phyloP scores from a whole-genome alignment of 1,140 invertebrate genomes.

The honey bee (Apis mellifera) region Amel_HAv3.1 CM009936.2:2307001-2307500 shows the following conservation, averaged over 20 bases:
- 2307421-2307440: too few relatives aligned
- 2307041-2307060: conserved; percentile 83
- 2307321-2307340: neutral
- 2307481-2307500: too few relatives aligned
- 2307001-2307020: conserved; percentile 64
- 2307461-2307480: too few relatives aligned
- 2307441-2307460: too few relatives aligned
- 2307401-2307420: too few relatives aligned
- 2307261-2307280: neutral
- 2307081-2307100: conserved; percentile 12
- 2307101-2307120: too few relatives aligned
- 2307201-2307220: too few relatives aligned
- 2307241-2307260: neutral
- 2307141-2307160: neutral
- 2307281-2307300: neutral
- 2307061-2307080: conserved; percentile 80
- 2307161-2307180: neutral
- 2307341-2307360: too few relatives aligned
- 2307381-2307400: too few relatives aligned
- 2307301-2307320: neutral
- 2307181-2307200: neutral
- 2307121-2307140: neutral
- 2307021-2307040: conserved; percentile 84
- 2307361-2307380: too few relatives aligned
- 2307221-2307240: too few relatives aligned